Evolutionary conservation across 2,113 vertebrate species (phyloP).

Genomic region (Sitta europaea): DNA sequence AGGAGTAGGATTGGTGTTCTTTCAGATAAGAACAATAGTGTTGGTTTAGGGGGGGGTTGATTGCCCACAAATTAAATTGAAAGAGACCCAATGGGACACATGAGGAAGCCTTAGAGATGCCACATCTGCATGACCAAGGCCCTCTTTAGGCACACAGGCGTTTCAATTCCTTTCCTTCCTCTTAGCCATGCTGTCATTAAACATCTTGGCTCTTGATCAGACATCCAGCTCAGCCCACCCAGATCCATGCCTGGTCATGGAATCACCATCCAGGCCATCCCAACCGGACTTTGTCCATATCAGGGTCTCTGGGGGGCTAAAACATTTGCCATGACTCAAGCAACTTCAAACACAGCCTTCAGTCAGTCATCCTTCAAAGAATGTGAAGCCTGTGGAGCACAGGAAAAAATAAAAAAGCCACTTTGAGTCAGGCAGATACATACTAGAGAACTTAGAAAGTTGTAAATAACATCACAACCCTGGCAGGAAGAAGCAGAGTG

Average conservation of each 20-base stretch:
- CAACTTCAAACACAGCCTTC: neutral
- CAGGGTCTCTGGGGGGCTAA: neutral
- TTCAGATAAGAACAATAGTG: neutral
- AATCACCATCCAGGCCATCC: neutral
- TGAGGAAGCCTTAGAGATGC: neutral
- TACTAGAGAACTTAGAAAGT: neutral
- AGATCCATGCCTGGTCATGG: neutral
- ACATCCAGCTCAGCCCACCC: neutral
- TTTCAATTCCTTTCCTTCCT: neutral
- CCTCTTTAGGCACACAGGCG: neutral
- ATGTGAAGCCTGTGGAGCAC: neutral
- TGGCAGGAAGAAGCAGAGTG: conserved; percentile 39
- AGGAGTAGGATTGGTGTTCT: neutral
- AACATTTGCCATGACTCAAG: neutral
- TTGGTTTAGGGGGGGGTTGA: neutral
- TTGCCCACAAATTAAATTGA: neutral
- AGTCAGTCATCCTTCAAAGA: conserved; percentile 1
- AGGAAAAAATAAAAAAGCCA: conserved; percentile 41
- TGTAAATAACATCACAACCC: conserved; percentile 42
- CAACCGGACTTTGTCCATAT: fast-evolving
- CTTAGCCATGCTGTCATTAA: neutral
- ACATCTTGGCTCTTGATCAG: neutral
- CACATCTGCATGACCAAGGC: neutral
- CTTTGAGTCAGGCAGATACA: neutral
- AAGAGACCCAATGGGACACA: neutral